phyloP scores from a whole-genome alignment of 2,113 vertebrate species.

The Cichladusa arquata region DNA sequence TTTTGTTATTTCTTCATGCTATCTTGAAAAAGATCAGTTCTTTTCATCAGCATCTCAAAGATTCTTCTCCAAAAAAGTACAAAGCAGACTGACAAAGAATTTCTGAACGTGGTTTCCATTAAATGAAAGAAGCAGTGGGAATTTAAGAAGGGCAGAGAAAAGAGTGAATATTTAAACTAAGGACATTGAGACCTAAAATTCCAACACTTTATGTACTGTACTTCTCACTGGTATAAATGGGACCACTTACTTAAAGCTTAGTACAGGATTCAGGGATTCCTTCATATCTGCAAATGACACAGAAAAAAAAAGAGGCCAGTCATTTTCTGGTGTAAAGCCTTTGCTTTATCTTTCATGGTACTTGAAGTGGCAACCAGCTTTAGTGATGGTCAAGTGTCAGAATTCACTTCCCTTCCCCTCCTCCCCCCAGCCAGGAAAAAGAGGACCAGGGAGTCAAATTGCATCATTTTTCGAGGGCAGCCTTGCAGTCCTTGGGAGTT shows the following conservation, averaged over 20 bases:
- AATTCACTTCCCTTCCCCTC: background rate
- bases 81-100: background rate
- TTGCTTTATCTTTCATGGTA: background rate
- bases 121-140: background rate
- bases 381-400: background rate
- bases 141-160: background rate
- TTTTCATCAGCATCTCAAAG: background rate
- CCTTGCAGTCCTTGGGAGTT: background rate
- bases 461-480: conserved; percentile 20
- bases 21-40: background rate
- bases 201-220: background rate
- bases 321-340: background rate
- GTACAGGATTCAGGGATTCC: background rate
- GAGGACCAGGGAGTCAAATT: background rate
- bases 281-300: background rate
- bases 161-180: conserved; percentile 9
- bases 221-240: background rate
- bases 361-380: background rate
- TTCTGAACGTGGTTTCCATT: background rate
- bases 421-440: background rate
- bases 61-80: background rate
- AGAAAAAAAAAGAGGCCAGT: background rate
- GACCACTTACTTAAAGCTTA: background rate
- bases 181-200: background rate
- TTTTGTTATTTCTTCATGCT: background rate